phyloP scores from a whole-genome alignment of 2,113 vertebrate genomes.

The Stercorarius parasiticus region DNA sequence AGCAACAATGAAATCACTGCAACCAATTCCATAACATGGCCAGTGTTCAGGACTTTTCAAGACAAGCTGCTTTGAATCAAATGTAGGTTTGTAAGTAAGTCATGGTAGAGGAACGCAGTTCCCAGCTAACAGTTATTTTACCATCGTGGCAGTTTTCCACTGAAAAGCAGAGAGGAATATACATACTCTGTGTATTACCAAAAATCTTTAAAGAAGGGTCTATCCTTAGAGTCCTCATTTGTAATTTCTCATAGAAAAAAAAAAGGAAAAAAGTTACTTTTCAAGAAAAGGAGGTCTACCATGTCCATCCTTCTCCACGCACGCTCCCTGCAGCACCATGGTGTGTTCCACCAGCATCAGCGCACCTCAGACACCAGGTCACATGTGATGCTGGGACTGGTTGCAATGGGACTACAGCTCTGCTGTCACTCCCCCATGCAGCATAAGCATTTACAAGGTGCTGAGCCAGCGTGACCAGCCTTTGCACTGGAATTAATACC shows the following conservation, averaged over 20 bases:
- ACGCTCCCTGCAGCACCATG: neutral
- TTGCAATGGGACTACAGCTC: neutral
- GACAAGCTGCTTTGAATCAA: neutral
- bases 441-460: neutral
- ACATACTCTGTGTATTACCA: neutral
- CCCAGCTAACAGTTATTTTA: neutral
- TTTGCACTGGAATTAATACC: neutral
- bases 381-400: neutral
- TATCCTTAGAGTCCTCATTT: neutral
- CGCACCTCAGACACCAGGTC: neutral
- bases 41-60: neutral
- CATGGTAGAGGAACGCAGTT: neutral
- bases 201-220: neutral
- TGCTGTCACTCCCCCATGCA: neutral
- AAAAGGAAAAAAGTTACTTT: neutral
- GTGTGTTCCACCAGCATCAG: neutral
- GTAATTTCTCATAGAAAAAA: neutral
- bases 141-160: neutral
- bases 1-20: fast-evolving
- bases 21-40: neutral
- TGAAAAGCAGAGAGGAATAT: neutral
- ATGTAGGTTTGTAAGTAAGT: neutral
- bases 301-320: neutral
- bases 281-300: neutral
- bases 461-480: neutral